phyloP scores from a whole-genome alignment of 1,140 invertebrate species.

The Dinothrombium tinctorium region DNA sequence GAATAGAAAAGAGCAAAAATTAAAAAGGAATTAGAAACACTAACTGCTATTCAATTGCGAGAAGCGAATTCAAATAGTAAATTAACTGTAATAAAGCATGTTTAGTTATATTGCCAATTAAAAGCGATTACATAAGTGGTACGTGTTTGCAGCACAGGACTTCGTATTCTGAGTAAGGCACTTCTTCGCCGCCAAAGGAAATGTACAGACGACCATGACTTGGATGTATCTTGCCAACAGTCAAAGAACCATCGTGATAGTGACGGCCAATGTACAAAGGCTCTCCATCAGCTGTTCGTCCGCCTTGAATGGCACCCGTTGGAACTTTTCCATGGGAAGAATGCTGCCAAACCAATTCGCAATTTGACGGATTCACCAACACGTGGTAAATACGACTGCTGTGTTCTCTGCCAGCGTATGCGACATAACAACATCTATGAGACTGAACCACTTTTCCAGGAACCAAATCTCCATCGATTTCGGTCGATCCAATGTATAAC shows the following conservation, averaged over 20 bases:
- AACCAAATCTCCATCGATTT: conserved; percentile 29
- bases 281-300: conserved; percentile 12
- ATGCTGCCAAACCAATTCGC: conserved; percentile 31
- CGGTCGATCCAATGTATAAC: conserved; percentile 29
- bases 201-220: conserved; percentile 15
- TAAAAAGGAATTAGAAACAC: too few relatives aligned
- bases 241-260: conserved; percentile 15
- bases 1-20: too few relatives aligned
- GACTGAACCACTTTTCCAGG: conserved; percentile 39
- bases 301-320: conserved; percentile 23
- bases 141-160: too few relatives aligned
- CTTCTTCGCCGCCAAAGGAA: conserved; percentile 15
- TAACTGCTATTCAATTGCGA: too few relatives aligned
- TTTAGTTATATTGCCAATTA: too few relatives aligned
- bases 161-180: too few relatives aligned
- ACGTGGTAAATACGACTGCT: conserved; percentile 19
- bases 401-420: conserved; percentile 40
- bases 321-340: conserved; percentile 37
- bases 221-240: conserved; percentile 20
- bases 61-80: too few relatives aligned
- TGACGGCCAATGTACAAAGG: conserved; percentile 15
- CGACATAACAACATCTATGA: conserved; percentile 42
- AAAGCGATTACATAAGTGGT: too few relatives aligned
- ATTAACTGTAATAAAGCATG: too few relatives aligned
- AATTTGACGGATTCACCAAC: conserved; percentile 5